phyloP scores from a whole-genome alignment of 2,797 vertebrate genomes.

The Eremophila alpestris region DNA sequence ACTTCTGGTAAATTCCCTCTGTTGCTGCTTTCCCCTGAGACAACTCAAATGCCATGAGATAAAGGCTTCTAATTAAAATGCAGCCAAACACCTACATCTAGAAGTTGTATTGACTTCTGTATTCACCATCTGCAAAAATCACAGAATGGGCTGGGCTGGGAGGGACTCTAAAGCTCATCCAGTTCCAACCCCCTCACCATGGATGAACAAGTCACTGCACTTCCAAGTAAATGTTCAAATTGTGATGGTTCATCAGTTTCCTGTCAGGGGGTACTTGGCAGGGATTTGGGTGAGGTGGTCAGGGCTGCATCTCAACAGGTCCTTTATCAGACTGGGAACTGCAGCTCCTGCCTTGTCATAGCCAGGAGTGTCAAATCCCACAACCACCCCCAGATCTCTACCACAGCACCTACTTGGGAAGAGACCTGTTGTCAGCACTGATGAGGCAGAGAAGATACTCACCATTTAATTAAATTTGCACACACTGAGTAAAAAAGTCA shows the following conservation, averaged over 20 bases:
- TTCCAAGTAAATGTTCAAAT: not conserved
- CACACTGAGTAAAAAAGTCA: not conserved
- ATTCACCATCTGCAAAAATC: not conserved
- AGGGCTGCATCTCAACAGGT: not conserved
- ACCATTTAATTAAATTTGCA: not conserved
- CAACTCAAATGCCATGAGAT: not conserved
- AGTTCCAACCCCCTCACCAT: not conserved
- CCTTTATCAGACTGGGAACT: not conserved
- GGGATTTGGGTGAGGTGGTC: not conserved
- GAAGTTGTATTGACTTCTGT: not conserved
- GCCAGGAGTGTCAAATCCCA: not conserved
- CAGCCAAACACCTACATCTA: not conserved
- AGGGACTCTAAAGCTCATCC: not conserved
- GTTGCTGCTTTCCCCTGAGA: not conserved
- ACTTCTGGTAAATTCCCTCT: not conserved
- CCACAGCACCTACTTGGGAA: not conserved
- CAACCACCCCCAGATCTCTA: not conserved
- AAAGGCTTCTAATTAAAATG: not conserved
- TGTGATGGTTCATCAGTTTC: not conserved
- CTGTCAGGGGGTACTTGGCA: not conserved
- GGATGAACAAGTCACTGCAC: not conserved
- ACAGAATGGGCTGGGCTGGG: not conserved
- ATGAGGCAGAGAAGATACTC: not conserved
- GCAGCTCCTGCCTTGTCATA: not conserved
- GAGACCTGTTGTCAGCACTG: not conserved